A percentile compares a stretch with the other conserved stretches of the same genome.
Conservation (phyloP, 1,140 invertebrate genomes). For the Cotesia vestalis region DNA sequence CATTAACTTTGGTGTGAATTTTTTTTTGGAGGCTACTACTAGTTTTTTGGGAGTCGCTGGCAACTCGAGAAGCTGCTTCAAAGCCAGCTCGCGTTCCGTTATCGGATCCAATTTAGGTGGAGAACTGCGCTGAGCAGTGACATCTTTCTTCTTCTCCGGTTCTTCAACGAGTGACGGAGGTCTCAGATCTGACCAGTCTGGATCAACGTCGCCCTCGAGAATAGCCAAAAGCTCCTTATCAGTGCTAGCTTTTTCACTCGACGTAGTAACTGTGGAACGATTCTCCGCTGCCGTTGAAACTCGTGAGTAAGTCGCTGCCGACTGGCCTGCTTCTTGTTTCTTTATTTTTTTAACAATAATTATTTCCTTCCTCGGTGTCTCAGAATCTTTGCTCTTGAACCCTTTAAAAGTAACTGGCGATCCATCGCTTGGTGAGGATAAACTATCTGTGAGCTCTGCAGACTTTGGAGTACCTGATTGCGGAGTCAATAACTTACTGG, state of each 20-base stretch:
- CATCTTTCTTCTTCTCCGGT: slow-evolving; percentile 20
- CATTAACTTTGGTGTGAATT: slow-evolving; percentile 9
- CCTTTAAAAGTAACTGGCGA: slow-evolving; percentile 20
- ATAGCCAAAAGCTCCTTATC: slow-evolving; percentile 64
- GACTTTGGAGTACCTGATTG: background rate
- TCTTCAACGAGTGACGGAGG: slow-evolving; percentile 50
- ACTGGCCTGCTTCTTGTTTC: background rate
- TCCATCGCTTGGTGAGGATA: slow-evolving; percentile 27
- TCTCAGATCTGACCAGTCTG: slow-evolving; percentile 63
- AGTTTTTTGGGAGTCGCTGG: slow-evolving; percentile 52
- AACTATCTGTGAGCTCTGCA: background rate
- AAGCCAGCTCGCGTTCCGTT: slow-evolving; percentile 65
- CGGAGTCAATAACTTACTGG: too few species aligned
- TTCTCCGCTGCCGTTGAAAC: slow-evolving; percentile 21
- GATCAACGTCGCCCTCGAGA: slow-evolving; percentile 65
- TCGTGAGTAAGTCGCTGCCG: slow-evolving; percentile 9
- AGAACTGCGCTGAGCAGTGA: slow-evolving; percentile 27
- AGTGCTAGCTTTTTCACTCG: slow-evolving; percentile 40
- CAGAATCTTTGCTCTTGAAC: background rate
- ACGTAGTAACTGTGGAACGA: slow-evolving; percentile 18
- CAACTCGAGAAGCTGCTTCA: slow-evolving; percentile 67
- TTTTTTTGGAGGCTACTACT: slow-evolving; percentile 33
- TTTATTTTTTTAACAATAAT: slow-evolving; percentile 16
- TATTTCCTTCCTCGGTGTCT: slow-evolving; percentile 13
- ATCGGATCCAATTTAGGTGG: slow-evolving; percentile 58